phyloP scores from a whole-genome alignment of 2,888 invertebrate genomes.

The Bhutanitis thaidina region DNA sequence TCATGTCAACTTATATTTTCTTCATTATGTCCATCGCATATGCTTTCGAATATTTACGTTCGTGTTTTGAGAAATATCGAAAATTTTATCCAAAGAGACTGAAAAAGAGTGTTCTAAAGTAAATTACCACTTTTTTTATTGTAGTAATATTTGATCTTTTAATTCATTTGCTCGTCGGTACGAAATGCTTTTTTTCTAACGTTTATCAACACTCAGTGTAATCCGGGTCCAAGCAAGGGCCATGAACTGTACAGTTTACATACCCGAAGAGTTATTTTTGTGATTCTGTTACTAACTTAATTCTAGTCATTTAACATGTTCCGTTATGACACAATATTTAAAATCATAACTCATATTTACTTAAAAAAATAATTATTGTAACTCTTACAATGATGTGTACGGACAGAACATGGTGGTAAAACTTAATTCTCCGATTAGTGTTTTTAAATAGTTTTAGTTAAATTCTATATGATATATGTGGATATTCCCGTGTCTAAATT shows the following conservation, averaged over 20 bases:
- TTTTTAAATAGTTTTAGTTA: background rate
- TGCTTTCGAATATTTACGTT: constrained; percentile 21
- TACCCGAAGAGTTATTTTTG: background rate
- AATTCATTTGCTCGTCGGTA: background rate
- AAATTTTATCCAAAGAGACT: constrained; percentile 73
- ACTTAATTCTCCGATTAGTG: background rate
- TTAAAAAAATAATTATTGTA: too few species aligned
- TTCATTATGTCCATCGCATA: constrained; percentile 9
- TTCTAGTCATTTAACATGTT: too few species aligned
- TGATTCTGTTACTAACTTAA: background rate
- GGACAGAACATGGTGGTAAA: background rate
- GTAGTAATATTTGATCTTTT: constrained; percentile 2
- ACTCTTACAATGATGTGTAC: background rate
- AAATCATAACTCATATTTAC: too few species aligned
- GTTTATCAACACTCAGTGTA: background rate
- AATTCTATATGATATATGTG: background rate
- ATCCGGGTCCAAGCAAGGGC: constrained; percentile 11
- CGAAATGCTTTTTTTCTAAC: constrained; percentile 12
- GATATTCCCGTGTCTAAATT: constrained; percentile 2
- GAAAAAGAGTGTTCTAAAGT: constrained; percentile 71
- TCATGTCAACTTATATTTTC: constrained; percentile 21
- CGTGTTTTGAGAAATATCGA: constrained; percentile 45
- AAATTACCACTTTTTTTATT: constrained; percentile 28
- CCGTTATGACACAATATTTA: too few species aligned
- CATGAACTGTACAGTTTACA: background rate